phyloP scores from a whole-genome alignment of 1,140 invertebrate species.

The Branchinecta lindahli region DNA sequence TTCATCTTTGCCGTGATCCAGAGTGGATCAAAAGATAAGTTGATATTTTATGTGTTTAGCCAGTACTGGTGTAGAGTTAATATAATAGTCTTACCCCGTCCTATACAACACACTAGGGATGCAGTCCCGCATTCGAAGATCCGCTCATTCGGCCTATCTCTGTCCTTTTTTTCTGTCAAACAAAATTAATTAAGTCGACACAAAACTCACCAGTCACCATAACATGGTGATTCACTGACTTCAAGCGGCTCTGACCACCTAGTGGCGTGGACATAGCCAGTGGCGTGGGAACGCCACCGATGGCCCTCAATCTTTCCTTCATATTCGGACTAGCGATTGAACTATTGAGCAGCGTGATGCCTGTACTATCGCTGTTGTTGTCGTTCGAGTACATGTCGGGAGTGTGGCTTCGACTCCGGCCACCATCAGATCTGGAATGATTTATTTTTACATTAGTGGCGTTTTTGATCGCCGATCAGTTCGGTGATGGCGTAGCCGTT shows the following conservation, averaged over 20 bases:
- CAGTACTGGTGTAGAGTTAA: too few species aligned
- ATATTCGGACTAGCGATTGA: constrained; percentile 49
- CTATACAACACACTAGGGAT: too few species aligned
- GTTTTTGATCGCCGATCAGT: too few species aligned
- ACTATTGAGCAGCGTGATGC: constrained; percentile 21
- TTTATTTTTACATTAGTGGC: not conserved
- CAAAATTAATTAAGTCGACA: too few species aligned
- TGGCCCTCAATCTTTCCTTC: constrained; percentile 72
- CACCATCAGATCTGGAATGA: constrained; percentile 13
- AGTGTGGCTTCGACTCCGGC: constrained; percentile 45
- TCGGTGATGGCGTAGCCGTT: too few species aligned
- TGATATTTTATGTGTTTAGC: too few species aligned
- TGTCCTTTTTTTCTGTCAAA: too few species aligned
- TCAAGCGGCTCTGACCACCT: not conserved
- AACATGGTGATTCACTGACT: not conserved
- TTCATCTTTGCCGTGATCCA: too few species aligned
- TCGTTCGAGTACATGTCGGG: constrained; percentile 47
- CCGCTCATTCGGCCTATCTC: too few species aligned
- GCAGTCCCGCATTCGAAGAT: too few species aligned
- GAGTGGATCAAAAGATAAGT: too few species aligned
- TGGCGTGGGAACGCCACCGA: constrained; percentile 65
- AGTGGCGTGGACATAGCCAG: constrained; percentile 46
- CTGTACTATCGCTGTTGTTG: constrained; percentile 31
- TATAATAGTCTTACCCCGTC: too few species aligned
- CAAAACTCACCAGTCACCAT: not conserved